Evolutionary conservation across 2,113 vertebrate species (phyloP).

Genomic region (Rhinoderma darwinii): DNA sequence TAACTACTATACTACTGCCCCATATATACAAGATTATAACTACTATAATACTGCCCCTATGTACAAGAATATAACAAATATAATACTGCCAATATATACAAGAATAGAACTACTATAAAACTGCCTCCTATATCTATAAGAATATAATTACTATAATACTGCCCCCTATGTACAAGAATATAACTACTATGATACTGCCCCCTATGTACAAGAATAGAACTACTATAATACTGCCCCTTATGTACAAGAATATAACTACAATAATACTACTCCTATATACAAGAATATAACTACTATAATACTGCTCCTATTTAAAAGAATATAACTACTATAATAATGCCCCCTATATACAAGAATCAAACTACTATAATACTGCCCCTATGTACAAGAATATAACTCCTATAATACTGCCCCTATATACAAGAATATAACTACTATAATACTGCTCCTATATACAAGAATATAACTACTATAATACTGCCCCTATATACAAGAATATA

Average conservation of each 20-base stretch:
- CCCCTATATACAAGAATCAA: not conserved
- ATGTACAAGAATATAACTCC: not conserved
- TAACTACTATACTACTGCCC: too few relatives aligned
- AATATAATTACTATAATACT: too few relatives aligned
- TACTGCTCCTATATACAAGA: too few relatives aligned
- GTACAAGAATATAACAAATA: too few relatives aligned
- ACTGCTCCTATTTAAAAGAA: constrained; percentile 2
- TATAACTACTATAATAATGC: constrained; percentile 10
- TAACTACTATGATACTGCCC: too few relatives aligned
- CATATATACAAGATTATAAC: too few relatives aligned
- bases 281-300: constrained; percentile 11
- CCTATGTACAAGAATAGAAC: not conserved
- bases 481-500: not conserved
- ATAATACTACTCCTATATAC: not conserved
- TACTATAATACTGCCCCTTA: not conserved
- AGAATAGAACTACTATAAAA: too few relatives aligned
- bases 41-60: too few relatives aligned
- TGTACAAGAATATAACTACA: not conserved
- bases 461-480: not conserved
- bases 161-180: too few relatives aligned
- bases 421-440: too few relatives aligned
- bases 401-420: not conserved
- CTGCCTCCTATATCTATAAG: too few relatives aligned
- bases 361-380: constrained; percentile 13
- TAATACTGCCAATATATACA: too few relatives aligned